Conservation (phyloP, 2,888 invertebrate species). For the Agrilus cyanescens region DNA sequence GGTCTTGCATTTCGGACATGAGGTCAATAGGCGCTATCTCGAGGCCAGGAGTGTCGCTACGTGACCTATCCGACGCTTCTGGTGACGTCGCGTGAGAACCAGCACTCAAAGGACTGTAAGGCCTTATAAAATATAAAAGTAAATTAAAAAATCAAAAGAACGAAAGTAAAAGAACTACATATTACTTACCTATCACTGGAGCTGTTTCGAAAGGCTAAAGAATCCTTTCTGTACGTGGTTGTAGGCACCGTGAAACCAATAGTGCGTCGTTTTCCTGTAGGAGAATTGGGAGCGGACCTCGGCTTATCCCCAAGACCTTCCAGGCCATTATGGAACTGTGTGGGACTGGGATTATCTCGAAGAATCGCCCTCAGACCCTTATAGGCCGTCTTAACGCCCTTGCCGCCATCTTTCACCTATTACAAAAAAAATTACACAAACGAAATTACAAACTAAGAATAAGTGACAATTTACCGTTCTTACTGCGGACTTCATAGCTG, state of each 20-base stretch:
- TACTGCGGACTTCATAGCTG: slow-evolving; percentile 85
- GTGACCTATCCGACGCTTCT: slow-evolving; percentile 35
- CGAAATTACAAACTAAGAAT: neutral
- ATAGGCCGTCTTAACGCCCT: slow-evolving; percentile 66
- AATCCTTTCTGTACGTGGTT: slow-evolving; percentile 33
- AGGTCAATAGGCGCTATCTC: slow-evolving; percentile 44
- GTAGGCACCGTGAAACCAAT: slow-evolving; percentile 31
- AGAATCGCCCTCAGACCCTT: slow-evolving; percentile 61
- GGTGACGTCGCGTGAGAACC: slow-evolving; percentile 43
- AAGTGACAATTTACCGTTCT: slow-evolving; percentile 67
- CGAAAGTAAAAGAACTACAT: slow-evolving; percentile 1
- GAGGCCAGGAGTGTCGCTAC: slow-evolving; percentile 32
- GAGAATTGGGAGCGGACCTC: slow-evolving; percentile 55
- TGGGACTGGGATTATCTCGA: slow-evolving; percentile 32
- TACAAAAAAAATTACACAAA: slow-evolving; percentile 7
- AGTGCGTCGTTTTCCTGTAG: slow-evolving; percentile 43
- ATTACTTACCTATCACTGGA: slow-evolving; percentile 26
- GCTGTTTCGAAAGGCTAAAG: slow-evolving; percentile 28
- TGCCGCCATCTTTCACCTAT: slow-evolving; percentile 61
- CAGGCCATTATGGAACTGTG: slow-evolving; percentile 28
- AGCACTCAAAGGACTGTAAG: slow-evolving; percentile 35
- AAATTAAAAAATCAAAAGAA: slow-evolving; percentile 4
- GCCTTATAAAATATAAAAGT: slow-evolving; percentile 18
- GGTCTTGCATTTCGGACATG: slow-evolving; percentile 54
- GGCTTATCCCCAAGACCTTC: slow-evolving; percentile 34